These are phyloP conservation scores for Ardeotis arabs DNA, from an alignment of 2,113 vertebrate species.

Conservation along the genomic window DNA sequence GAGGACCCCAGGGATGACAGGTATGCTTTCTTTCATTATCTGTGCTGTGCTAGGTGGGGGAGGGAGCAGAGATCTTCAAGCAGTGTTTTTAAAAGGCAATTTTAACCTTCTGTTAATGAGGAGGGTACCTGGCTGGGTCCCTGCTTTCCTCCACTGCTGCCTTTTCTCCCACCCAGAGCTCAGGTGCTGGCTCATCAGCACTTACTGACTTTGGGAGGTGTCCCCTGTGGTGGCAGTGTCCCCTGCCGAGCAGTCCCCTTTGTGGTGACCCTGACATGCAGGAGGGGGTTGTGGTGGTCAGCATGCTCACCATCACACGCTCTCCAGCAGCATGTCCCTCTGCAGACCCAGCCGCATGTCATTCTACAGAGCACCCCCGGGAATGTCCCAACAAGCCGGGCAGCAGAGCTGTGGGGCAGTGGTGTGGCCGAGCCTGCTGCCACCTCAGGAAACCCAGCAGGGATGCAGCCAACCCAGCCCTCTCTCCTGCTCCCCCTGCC, in stretches of 20 bases:
- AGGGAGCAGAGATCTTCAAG: neutral
- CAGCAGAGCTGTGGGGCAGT: neutral
- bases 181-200: neutral
- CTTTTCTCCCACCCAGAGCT: neutral
- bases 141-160: neutral
- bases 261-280: neutral
- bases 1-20: constrained; percentile 6
- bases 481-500: neutral
- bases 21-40: constrained; percentile 8
- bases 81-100: neutral
- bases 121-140: neutral
- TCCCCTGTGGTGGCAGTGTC: neutral
- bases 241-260: neutral
- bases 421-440: neutral
- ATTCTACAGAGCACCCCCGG: neutral
- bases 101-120: neutral
- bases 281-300: neutral
- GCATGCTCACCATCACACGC: neutral
- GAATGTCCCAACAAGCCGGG: neutral
- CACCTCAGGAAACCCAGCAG: neutral
- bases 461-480: neutral
- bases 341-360: neutral
- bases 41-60: neutral
- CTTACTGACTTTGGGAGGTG: neutral
- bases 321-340: neutral